Percentiles rank a stretch among this genome's conserved stretches.
phyloP scores from a whole-genome alignment of 2,888 invertebrate species.

The Pammene fasciana region DNA sequence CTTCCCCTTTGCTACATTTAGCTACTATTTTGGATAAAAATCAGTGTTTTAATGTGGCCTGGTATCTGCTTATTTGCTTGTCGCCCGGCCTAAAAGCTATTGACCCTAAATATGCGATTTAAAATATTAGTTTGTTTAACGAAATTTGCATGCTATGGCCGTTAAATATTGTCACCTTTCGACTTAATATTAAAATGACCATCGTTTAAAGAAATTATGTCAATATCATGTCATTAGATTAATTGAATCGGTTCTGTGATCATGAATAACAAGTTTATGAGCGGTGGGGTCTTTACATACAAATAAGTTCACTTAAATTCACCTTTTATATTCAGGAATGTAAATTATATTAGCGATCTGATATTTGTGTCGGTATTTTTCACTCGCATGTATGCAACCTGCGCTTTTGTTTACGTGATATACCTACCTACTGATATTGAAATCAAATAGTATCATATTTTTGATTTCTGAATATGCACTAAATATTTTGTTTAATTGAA shows the following conservation, averaged over 20 bases:
- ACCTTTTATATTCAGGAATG: neutral
- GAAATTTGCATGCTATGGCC: neutral
- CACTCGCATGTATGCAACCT: no score
- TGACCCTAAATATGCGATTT: neutral
- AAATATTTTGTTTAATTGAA: neutral
- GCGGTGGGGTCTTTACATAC: neutral
- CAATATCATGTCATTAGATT: constrained; percentile 18
- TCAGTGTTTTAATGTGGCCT: no score
- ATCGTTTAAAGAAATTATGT: constrained; percentile 18
- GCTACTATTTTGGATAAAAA: no score
- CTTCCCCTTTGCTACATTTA: no score
- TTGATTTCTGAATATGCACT: neutral
- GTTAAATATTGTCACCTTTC: constrained; percentile 3
- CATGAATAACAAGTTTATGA: constrained; percentile 11
- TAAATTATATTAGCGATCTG: neutral
- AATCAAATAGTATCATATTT: neutral
- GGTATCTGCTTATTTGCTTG: neutral
- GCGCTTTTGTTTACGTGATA: no score
- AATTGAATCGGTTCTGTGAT: constrained; percentile 17
- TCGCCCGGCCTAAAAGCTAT: neutral
- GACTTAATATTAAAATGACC: neutral
- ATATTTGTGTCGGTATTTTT: neutral
- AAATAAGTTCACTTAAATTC: constrained; percentile 1
- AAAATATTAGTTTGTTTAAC: constrained; percentile 16
- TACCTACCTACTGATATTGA: neutral